Conservation (phyloP, 1,140 invertebrate species). For the Papilio xuthus region DNA sequence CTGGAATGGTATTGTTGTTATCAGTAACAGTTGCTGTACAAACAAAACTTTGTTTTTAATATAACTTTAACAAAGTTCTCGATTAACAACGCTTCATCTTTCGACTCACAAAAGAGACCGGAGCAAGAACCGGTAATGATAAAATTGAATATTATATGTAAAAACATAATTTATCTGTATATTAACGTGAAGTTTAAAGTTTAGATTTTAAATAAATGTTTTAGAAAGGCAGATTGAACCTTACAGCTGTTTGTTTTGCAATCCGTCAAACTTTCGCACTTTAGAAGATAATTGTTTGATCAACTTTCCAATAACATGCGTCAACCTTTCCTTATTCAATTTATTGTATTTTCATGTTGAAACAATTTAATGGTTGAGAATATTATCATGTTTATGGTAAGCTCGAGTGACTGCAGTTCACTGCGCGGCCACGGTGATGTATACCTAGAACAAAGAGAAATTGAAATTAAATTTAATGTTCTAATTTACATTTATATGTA, state of each 20-base stretch:
- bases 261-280: background rate
- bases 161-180: no score
- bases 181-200: no score
- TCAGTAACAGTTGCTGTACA: background rate
- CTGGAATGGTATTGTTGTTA: conserved; percentile 5
- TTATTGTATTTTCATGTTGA: background rate
- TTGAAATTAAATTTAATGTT: conserved; percentile 4
- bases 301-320: no score
- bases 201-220: background rate
- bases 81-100: background rate
- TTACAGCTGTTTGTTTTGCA: background rate
- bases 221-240: background rate
- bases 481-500: background rate
- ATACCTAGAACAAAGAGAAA: background rate
- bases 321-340: no score
- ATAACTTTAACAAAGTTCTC: conserved; percentile 6
- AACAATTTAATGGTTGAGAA: background rate
- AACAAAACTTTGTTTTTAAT: conserved; percentile 17
- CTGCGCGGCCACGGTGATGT: background rate
- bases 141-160: no score
- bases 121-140: no score
- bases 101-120: background rate
- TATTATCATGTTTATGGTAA: background rate
- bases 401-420: background rate
- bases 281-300: background rate